Base-by-base conservation (phyloP, 2,888 invertebrate genomes). In the Aromia moschata region DNA sequence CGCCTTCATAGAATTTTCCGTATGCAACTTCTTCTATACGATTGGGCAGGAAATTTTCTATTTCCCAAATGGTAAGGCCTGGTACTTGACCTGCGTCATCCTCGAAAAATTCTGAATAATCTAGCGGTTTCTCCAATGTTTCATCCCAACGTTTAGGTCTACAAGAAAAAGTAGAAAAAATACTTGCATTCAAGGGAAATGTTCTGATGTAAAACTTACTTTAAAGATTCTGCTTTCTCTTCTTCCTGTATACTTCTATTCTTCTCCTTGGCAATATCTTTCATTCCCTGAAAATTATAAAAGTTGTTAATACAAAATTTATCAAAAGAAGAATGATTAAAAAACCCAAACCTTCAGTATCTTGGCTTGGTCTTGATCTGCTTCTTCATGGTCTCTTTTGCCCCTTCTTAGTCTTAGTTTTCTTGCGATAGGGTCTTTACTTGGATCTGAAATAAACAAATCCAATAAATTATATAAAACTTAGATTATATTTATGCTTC, bases 1-100 rank as follows among this genome's bases (percentile, higher is more conserved):
- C 99, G 2, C 94, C 98, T 81, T 98, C 97, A 78, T 98, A 99
- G 83, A 99, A 99, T 81, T 98, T 98, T 1, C 98, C 98, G 78
- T 96, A 93, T 0, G 95, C 90, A 3, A 91, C 95, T 86, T 94
- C 94, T 52, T 94, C 94, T 38, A 99, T 90, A 73, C 92, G 91
- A 77, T 96, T 96, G 0, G 99, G 99, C 65, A 98, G 84, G 80
- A 99, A 99, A 82, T 99, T 99, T 81, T 99, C 99, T 62, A 99
- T 99, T 84, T 99, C 99, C 98, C 98, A 99, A 60, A 98, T 91
- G 17, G 93, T 92, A 25, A 99, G 75, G 1, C 98, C 97, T 0
- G 96, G 92, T 52, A 92, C 84, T 77, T 96, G 95, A 0, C 98
- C 98, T 0, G 96, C 94, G 71, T 94, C 96, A 68, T 94, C 93